These are phyloP conservation scores for Nymphalis c-album DNA, from an alignment of 2,888 invertebrate species.

Conservation along the genomic window DNA sequence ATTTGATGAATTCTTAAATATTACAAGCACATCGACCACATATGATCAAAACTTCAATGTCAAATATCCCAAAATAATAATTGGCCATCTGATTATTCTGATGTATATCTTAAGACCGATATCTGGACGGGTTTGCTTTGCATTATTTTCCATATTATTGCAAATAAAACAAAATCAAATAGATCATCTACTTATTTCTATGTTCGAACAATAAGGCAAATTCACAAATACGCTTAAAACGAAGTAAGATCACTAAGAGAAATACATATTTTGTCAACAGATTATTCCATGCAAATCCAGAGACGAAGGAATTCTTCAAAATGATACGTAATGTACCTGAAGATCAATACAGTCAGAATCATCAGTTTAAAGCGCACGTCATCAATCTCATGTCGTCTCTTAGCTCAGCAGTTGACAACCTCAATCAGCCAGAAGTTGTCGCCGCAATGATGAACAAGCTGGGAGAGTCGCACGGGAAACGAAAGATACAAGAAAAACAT, in stretches of 20 bases:
- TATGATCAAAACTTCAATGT: no score
- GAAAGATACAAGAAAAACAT: conserved; percentile 61
- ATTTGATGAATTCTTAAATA: no score
- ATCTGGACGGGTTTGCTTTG: no score
- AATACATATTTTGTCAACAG: conserved; percentile 35
- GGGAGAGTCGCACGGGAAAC: conserved; percentile 60
- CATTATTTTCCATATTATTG: background rate
- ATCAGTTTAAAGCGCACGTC: conserved; percentile 61
- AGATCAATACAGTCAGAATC: conserved; percentile 47
- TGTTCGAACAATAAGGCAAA: no score
- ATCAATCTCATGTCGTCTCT: conserved; percentile 65
- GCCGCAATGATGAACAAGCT: conserved; percentile 66
- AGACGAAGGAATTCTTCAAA: conserved; percentile 56
- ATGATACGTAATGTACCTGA: conserved; percentile 49
- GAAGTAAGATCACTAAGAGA: no score
- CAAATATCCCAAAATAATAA: no score
- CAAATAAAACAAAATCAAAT: background rate
- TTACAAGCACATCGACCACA: no score
- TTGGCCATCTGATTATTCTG: no score
- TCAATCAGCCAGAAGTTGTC: conserved; percentile 71
- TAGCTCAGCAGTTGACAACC: conserved; percentile 63
- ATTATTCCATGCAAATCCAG: conserved; percentile 55
- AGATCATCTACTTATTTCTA: background rate
- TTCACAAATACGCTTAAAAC: no score
- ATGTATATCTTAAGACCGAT: no score